Base-by-base conservation (phyloP, 2,888 invertebrate genomes). In the Ariolimax columbianus region DNA sequence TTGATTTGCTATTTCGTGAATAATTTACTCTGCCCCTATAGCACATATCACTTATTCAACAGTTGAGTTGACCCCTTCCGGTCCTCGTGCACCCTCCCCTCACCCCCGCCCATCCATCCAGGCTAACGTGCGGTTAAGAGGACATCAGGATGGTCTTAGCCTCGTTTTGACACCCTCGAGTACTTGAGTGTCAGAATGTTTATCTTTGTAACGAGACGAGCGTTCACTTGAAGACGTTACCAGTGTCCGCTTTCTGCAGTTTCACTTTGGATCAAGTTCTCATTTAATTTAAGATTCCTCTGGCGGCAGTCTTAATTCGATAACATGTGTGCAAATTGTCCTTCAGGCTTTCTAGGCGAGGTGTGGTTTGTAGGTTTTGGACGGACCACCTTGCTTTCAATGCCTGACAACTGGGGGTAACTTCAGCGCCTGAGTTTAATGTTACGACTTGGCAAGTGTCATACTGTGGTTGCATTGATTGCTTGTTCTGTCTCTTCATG, bases 381-480 rank as follows among this genome's bases (percentile, higher is more conserved):
- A 77, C 7, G 26, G 63, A 66, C 43, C 66, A 63, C 79, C 66
- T 68, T 79, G 43, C 30, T 43, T 43, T 38, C 36, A 43, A 33
- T 33, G 43, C 43, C 43, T 66, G 30, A 30, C 59, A 55, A 79
- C 68, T 78, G 23, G 40, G 63, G 33, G 30, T 40, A 43, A 40
- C 14, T 23, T 4, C 55, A 30, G 30, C 40, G 26, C 33, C 0
- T 23, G 2, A 66, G 79, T 79, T 79, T 79, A 79, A 79, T 40
- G 79, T 79, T 79, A 79, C 79, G 79, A 79, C 19, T 79, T 79
- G 33, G n/a, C 30, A 40, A 79, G 79, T 79, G 79, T 79, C 79
- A 66, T 47, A 30, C 43, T 23, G 43, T 38, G 43, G 68, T 79
- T 63, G 66, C 43, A 43, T 66, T 79, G 68, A 79, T 68, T 68